Base-by-base conservation (phyloP, 2,888 invertebrate genomes). In the Xanthostigma xanthostigma region DNA sequence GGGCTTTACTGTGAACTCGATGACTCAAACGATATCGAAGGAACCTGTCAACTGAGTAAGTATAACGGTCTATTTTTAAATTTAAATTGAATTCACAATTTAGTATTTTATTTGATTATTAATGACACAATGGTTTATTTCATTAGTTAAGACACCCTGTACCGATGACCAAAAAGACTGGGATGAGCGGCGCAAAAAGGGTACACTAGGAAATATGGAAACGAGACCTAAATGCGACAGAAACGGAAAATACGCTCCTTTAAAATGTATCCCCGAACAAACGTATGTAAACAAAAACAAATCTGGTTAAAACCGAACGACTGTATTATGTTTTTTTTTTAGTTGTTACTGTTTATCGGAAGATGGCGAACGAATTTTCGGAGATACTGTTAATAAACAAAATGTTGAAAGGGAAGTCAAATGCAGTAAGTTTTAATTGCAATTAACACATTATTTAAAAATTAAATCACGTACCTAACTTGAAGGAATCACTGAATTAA, bases 301-400 rank as follows among this genome's bases (percentile, higher is more conserved):
- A 27, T 27, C 27, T 27, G 27, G 6, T 27, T 27, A 27, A 27
- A 3, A 27, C 27, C 3, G 27, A 27, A 27, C 27, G 6, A 27
- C 6, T 27, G 27, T 6, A 5, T 27, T 6, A 17, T 17, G 11
- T 39, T 17, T 11, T 36, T 37, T 11, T 47, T 48, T 2, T 61
- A 82, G 81, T 44, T 81, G 81, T 59, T 80, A 76, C 59, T 82
- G 82, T 55, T 70, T 76, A 12, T 71, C 76, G 13, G 71, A 74
- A 49, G 63, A 73, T 3, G 82, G 83, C 0, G 62, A 74, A 11
- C 66, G 81, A 53, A 72, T 84, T 50, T 84, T 83, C 57, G 85
- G 85, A 1, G 79, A 27, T 27, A 27, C 27, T 27, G 27, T 27
- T 27, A 27, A 27, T 27, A 27, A 27, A 27, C 27, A 3, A 11